A percentile compares a stretch with the other conserved stretches of the same genome.
Evolutionary conservation across 2,888 invertebrate genomes (phyloP).

Genomic region (Uloborus plumipes): DNA sequence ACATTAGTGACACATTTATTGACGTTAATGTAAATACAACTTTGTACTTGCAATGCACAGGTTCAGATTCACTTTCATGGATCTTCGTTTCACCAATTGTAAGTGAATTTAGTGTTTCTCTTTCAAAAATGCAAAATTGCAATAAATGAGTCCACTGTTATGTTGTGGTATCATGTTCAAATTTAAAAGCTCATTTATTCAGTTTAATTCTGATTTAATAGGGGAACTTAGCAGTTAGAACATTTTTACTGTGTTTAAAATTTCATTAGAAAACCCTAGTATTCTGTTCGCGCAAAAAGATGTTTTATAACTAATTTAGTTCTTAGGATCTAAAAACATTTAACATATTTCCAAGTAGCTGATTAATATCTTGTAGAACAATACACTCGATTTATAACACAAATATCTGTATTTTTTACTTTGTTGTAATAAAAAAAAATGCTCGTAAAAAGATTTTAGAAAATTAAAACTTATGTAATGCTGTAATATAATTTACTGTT

Average conservation of each 20-base stretch:
- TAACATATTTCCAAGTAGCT: too few species aligned
- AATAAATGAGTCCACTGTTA: neutral
- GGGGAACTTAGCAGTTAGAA: neutral
- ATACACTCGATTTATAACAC: too few species aligned
- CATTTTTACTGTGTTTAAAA: neutral
- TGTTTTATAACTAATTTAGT: too few species aligned
- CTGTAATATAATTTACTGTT: too few species aligned
- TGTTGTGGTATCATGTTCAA: neutral
- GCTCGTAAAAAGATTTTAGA: too few species aligned
- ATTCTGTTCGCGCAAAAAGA: too few species aligned
- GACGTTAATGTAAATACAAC: conserved; percentile 70
- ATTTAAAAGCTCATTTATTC: neutral
- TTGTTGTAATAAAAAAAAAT: too few species aligned
- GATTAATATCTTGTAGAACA: too few species aligned
- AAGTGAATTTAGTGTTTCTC: neutral
- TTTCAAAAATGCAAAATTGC: neutral
- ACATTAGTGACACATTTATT: conserved; percentile 55
- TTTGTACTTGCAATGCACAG: conserved; percentile 69
- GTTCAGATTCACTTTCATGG: conserved; percentile 70
- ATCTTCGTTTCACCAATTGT: conserved; percentile 33
- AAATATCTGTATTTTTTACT: too few species aligned
- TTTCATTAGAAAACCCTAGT: too few species aligned
- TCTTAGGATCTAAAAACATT: too few species aligned
- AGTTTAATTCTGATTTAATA: neutral
- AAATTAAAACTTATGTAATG: too few species aligned